These are phyloP conservation scores for Salvelinus namaycush DNA, from an alignment of 2,113 vertebrate species.

Conservation along the genomic window DNA sequence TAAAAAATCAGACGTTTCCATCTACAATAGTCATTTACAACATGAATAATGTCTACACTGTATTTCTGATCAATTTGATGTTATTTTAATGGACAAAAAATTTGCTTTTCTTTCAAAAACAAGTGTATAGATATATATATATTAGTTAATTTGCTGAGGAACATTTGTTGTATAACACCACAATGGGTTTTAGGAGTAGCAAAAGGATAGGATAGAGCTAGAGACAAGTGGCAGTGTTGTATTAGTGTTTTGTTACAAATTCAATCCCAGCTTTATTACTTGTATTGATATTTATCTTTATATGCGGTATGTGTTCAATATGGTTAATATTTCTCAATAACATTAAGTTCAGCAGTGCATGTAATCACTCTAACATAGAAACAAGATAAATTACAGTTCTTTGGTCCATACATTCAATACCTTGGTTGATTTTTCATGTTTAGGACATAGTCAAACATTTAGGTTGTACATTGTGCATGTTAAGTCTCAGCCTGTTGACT, in stretches of 20 bases:
- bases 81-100: no score
- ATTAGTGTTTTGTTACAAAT: slow-evolving; percentile 42
- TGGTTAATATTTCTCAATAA: slow-evolving; percentile 11
- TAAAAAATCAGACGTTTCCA: no score
- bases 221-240: slow-evolving; percentile 3
- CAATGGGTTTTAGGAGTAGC: slow-evolving; percentile 14
- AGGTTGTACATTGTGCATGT: slow-evolving; percentile 65
- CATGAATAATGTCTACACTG: no score
- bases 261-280: slow-evolving; percentile 33
- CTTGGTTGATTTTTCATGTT: neutral
- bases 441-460: slow-evolving; percentile 25
- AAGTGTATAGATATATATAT: no score
- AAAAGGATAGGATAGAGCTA: neutral
- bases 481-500: slow-evolving; percentile 53
- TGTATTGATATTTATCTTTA: slow-evolving; percentile 44
- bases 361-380: neutral
- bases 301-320: slow-evolving; percentile 46
- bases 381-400: neutral
- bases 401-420: neutral
- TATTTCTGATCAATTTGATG: no score
- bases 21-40: no score
- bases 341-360: slow-evolving; percentile 8
- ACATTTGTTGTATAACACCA: slow-evolving; percentile 46
- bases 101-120: rapidly evolving
- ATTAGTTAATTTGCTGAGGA: slow-evolving; percentile 34